A percentile compares a stretch with the other conserved stretches of the same genome.
phyloP scores from a whole-genome alignment of 2,888 invertebrate genomes.

The Cephus pulcher region DNA sequence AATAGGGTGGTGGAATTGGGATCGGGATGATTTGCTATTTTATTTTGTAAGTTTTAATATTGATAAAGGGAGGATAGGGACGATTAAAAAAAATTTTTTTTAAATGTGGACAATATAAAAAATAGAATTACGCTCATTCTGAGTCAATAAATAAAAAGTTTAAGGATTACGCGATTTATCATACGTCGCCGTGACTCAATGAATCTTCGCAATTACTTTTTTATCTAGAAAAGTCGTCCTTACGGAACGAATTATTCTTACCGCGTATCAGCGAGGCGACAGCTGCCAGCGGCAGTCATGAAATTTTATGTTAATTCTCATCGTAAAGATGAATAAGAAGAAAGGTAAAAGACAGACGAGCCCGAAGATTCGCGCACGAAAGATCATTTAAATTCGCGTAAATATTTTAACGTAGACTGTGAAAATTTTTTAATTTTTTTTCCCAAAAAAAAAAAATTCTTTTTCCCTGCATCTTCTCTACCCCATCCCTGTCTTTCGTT shows the following conservation, averaged over 20 bases:
- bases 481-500: background rate
- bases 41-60: too few species aligned
- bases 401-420: background rate
- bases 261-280: background rate
- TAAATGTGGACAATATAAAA: too few species aligned
- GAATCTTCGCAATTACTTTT: background rate
- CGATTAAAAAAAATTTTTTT: too few species aligned
- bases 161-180: background rate
- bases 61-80: too few species aligned
- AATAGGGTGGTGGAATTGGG: background rate
- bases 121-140: too few species aligned
- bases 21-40: background rate
- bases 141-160: background rate
- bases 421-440: background rate
- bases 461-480: background rate
- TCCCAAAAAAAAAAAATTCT: too few species aligned
- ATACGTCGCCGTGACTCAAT: background rate
- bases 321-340: background rate
- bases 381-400: background rate
- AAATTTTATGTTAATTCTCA: background rate
- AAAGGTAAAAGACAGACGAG: background rate
- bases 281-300: background rate
- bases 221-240: background rate
- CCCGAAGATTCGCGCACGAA: background rate
- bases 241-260: background rate